Evolutionary conservation across 1,140 invertebrate genomes (phyloP).

Genomic region (Drosophila tristis): DNA sequence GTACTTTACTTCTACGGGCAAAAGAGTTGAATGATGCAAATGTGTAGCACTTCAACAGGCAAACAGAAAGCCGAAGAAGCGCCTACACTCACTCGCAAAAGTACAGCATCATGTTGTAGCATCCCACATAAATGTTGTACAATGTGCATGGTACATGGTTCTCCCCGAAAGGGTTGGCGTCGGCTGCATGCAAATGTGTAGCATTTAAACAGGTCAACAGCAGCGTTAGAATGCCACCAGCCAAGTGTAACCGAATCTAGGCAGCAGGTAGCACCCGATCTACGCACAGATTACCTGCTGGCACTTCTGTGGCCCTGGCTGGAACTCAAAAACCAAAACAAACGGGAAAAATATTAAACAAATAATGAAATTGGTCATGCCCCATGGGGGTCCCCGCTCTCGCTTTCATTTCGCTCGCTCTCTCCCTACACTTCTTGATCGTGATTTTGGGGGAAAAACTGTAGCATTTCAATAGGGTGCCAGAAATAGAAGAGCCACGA

Average conservation of each 20-base stretch:
- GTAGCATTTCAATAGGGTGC: constrained; percentile 33
- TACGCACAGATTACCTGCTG: background rate
- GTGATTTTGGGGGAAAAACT: constrained; percentile 55
- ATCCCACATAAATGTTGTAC: background rate
- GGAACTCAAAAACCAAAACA: constrained; percentile 43
- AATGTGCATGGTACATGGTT: no score
- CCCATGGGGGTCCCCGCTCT: constrained; percentile 14
- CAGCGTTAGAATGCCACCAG: constrained; percentile 3
- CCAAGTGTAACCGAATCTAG: no score
- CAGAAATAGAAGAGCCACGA: constrained; percentile 4
- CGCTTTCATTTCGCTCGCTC: background rate
- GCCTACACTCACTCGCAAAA: background rate
- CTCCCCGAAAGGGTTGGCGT: constrained; percentile 1
- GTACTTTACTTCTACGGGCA: no score
- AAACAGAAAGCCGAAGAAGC: constrained; percentile 5
- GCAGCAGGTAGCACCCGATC: constrained; percentile 3
- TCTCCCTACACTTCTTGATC: constrained; percentile 2
- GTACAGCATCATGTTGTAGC: background rate
- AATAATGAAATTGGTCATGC: constrained; percentile 11
- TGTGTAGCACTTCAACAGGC: constrained; percentile 50
- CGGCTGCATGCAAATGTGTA: constrained; percentile 25
- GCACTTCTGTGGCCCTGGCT: constrained; percentile 38
- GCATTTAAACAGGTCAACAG: constrained; percentile 35
- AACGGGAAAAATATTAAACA: constrained; percentile 37
- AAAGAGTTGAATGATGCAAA: constrained; percentile 47